These are phyloP conservation scores for Aphyosemion australe DNA, from an alignment of 2,113 vertebrate species.

Conservation along the genomic window DNA sequence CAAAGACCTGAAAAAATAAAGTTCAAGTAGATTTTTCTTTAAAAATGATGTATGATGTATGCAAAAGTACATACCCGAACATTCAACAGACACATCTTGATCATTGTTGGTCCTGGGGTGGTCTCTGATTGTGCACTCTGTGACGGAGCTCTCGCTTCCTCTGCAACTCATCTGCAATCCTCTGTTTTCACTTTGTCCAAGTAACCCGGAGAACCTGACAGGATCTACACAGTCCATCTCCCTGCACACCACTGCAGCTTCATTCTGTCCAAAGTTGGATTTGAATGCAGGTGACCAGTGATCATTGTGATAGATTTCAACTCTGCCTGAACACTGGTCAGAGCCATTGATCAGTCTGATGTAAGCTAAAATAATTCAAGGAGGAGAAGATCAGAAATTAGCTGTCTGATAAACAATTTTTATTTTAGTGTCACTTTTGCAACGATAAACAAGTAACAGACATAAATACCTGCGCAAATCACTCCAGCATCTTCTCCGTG, in stretches of 20 bases:
- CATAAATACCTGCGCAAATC: slow-evolving; percentile 68
- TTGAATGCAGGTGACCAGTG: slow-evolving; percentile 44
- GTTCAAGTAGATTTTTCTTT: no score
- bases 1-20: no score
- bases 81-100: slow-evolving; percentile 47
- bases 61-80: slow-evolving; percentile 57
- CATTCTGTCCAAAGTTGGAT: slow-evolving; percentile 51
- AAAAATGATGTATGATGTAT: no score
- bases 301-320: slow-evolving; percentile 39
- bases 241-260: slow-evolving; percentile 64
- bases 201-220: slow-evolving; percentile 5
- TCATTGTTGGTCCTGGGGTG: neutral
- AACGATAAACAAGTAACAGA: no score
- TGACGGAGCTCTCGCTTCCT: slow-evolving; percentile 49
- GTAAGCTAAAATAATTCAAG: slow-evolving; percentile 44
- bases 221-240: slow-evolving; percentile 70
- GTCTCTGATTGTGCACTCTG: slow-evolving; percentile 44
- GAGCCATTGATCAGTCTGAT: slow-evolving; percentile 23
- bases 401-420: no score
- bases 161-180: slow-evolving; percentile 44
- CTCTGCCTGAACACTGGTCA: slow-evolving; percentile 62
- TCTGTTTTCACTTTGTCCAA: neutral
- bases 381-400: no score
- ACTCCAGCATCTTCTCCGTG: slow-evolving; percentile 71
- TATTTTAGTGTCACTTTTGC: neutral